Conservation (phyloP, 2,797 vertebrate genomes). For the Lepidocolaptes lacrymiger region DNA sequence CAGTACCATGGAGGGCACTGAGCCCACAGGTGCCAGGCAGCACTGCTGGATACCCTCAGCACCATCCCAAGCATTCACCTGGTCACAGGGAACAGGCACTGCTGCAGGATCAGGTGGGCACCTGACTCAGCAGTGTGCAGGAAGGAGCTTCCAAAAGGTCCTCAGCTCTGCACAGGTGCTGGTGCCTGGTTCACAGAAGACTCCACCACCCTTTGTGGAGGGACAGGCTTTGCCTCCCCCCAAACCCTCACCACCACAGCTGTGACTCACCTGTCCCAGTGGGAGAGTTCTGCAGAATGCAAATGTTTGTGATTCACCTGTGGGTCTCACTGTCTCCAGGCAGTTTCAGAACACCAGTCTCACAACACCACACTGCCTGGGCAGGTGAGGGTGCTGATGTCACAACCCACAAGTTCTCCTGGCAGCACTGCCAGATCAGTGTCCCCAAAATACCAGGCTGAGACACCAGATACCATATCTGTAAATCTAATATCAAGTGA, state of each 20-base stretch:
- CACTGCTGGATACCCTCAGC: fast-evolving
- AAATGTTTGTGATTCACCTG: conserved; percentile 32
- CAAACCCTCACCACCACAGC: neutral
- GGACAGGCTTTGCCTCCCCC: neutral
- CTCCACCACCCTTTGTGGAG: neutral
- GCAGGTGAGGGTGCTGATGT: neutral
- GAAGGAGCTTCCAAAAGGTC: neutral
- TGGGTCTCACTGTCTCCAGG: neutral
- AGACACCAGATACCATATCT: neutral
- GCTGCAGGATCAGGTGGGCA: neutral
- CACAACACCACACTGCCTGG: neutral
- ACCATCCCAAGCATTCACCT: neutral
- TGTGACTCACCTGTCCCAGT: conserved; percentile 60
- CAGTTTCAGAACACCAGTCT: neutral
- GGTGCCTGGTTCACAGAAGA: neutral
- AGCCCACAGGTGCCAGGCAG: neutral
- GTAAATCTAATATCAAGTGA: neutral
- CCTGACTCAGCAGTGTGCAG: neutral
- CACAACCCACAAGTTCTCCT: neutral
- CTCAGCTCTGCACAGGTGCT: neutral
- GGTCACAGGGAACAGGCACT: neutral
- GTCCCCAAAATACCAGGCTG: neutral
- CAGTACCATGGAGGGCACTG: neutral
- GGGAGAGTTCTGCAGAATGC: conserved; percentile 33
- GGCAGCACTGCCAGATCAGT: neutral